phyloP scores from a whole-genome alignment of 1,140 invertebrate genomes.

The Rhopalosiphum padi region DNA sequence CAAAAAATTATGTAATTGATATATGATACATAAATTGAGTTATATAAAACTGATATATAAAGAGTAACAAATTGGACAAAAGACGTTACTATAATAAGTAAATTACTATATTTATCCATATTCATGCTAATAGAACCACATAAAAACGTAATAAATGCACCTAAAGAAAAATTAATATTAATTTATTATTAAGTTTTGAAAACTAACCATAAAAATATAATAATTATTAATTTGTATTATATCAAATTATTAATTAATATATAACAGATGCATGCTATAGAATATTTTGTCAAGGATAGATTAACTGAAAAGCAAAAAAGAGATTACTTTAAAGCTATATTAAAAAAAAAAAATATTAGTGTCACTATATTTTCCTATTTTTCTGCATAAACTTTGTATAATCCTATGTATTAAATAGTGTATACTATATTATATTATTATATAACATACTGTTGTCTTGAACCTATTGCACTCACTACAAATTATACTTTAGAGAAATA shows the following conservation, averaged over 20 bases:
- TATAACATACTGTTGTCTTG: too few species aligned
- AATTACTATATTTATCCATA: slow-evolving; percentile 44
- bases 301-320: too few species aligned
- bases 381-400: too few species aligned
- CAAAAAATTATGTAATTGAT: slow-evolving; percentile 38
- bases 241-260: not conserved
- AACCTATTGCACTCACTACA: too few species aligned
- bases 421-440: too few species aligned
- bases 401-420: too few species aligned
- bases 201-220: not conserved
- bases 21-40: slow-evolving; percentile 44
- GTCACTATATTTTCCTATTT: too few species aligned
- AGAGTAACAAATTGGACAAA: slow-evolving; percentile 5
- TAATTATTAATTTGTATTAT: not conserved
- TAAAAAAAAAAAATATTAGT: too few species aligned
- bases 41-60: slow-evolving; percentile 16
- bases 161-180: slow-evolving; percentile 26
- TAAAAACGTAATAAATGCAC: slow-evolving; percentile 17
- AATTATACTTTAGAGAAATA: too few species aligned
- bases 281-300: too few species aligned
- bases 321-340: too few species aligned
- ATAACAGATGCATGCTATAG: too few species aligned
- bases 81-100: slow-evolving; percentile 12
- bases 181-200: not conserved
- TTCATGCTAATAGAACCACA: slow-evolving; percentile 31